Conservation (phyloP, 2,888 invertebrate genomes). For the Mesoligia furuncula region DNA sequence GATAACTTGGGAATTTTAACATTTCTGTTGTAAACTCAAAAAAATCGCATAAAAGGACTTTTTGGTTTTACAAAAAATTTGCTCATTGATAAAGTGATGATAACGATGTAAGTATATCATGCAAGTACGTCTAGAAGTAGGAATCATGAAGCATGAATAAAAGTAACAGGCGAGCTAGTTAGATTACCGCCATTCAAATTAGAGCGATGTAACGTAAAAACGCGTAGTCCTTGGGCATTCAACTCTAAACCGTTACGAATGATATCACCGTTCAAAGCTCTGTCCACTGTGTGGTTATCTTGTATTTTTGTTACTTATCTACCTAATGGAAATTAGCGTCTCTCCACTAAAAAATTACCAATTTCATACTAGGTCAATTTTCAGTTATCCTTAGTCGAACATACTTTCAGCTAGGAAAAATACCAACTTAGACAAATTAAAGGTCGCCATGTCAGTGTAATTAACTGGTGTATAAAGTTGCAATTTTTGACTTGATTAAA, state of each 20-base stretch:
- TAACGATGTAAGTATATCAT: background rate
- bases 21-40: background rate
- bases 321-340: conserved; percentile 30
- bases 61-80: background rate
- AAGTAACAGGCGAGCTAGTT: conserved; percentile 56
- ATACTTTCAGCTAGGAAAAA: conserved; percentile 14
- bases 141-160: conserved; percentile 26
- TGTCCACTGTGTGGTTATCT: conserved; percentile 24
- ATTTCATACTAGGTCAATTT: conserved; percentile 12
- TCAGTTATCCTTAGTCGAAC: conserved; percentile 11
- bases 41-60: background rate
- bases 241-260: conserved; percentile 70
- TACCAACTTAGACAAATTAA: conserved; percentile 9
- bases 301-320: conserved; percentile 24
- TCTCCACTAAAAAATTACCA: conserved; percentile 17
- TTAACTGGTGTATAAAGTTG: conserved; percentile 25
- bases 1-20: background rate
- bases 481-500: conserved; percentile 34
- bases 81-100: conserved; percentile 20
- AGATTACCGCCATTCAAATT: conserved; percentile 62
- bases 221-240: conserved; percentile 70
- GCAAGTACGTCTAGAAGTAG: conserved; percentile 2
- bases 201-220: conserved; percentile 64
- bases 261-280: conserved; percentile 53
- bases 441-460: conserved; percentile 11